A percentile compares a stretch with the other conserved stretches of the same genome.
phyloP scores from a whole-genome alignment of 1,140 invertebrate species.

The Papilio helenus region DNA sequence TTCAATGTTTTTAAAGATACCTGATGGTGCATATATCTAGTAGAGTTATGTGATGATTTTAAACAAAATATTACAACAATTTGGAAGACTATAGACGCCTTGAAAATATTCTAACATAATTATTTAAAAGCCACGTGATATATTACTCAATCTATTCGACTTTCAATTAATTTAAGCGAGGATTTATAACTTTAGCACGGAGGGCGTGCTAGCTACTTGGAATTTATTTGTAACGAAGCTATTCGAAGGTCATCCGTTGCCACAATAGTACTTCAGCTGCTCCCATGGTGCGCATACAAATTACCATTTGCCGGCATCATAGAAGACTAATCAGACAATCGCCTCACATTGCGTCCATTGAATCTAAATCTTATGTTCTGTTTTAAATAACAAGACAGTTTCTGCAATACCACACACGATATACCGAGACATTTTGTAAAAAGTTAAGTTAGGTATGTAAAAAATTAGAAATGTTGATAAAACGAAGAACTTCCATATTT shows the following conservation, averaged over 20 bases:
- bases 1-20: no score
- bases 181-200: constrained; percentile 30
- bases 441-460: no score
- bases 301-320: constrained; percentile 40
- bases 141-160: constrained; percentile 1
- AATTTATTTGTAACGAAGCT: constrained; percentile 43
- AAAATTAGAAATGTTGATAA: neutral
- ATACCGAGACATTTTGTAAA: neutral
- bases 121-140: neutral
- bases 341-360: constrained; percentile 42
- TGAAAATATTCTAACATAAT: neutral
- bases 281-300: constrained; percentile 52
- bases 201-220: neutral
- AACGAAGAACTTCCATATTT: neutral
- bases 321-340: constrained; percentile 48
- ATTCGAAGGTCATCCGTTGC: constrained; percentile 51
- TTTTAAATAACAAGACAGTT: constrained; percentile 16
- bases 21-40: no score
- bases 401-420: constrained; percentile 3
- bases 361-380: constrained; percentile 30
- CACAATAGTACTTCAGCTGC: constrained; percentile 41
- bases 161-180: constrained; percentile 16
- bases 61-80: neutral
- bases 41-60: no score
- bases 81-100: neutral